Evolutionary conservation across 2,888 invertebrate species (phyloP).

Genomic region (Mesorhabditis belari): DNA sequence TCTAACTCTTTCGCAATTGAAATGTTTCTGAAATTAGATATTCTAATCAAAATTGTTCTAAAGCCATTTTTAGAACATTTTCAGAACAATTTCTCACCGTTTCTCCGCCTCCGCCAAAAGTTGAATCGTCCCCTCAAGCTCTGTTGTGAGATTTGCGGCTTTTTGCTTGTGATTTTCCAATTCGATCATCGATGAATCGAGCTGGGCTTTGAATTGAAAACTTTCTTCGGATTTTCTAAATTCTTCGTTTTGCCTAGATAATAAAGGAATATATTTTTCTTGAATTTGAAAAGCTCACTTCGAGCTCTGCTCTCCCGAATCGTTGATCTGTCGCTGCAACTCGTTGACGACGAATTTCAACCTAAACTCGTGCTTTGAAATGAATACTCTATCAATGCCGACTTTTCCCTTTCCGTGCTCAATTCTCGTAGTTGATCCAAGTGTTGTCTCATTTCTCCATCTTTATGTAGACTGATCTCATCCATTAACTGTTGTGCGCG

Average conservation of each 20-base stretch:
- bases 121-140: not conserved
- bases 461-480: conserved; percentile 56
- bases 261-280: conserved; percentile 59
- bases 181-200: conserved; percentile 55
- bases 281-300: conserved; percentile 5
- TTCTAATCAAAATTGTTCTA: too few relatives aligned
- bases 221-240: conserved; percentile 59
- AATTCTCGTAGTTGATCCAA: conserved; percentile 26
- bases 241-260: conserved; percentile 58
- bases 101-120: not conserved
- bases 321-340: conserved; percentile 29
- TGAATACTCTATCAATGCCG: not conserved
- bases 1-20: too few relatives aligned
- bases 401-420: conserved; percentile 33
- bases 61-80: too few relatives aligned
- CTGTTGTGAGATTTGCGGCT: not conserved
- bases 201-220: conserved; percentile 58
- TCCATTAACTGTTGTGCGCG: conserved; percentile 61
- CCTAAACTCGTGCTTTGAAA: conserved; percentile 5
- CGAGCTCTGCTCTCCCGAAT: not conserved
- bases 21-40: too few relatives aligned
- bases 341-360: conserved; percentile 19
- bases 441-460: conserved; percentile 52
- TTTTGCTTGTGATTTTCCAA: too few relatives aligned
- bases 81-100: too few relatives aligned